Base-by-base conservation (phyloP, 2,113 vertebrate species). In the Abramis brama region DNA sequence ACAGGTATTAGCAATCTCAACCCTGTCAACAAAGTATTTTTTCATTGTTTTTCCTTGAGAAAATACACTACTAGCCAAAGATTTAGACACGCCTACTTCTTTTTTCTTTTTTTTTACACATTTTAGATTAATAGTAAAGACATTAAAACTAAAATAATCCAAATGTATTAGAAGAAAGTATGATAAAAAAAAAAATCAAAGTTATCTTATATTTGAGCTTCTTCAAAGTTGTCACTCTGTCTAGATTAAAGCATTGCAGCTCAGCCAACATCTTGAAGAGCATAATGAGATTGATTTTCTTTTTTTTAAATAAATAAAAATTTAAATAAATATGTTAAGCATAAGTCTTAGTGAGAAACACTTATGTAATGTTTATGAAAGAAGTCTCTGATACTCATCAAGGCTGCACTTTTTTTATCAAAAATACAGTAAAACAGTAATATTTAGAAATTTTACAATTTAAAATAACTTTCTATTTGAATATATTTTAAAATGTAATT, bases 1-100 rank as follows among this genome's bases (percentile, higher is more conserved):
- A 85, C 78, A 12, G 71, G 87, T 85, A 57, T 21, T 3, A 3
- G 55, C 55, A 57, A 57, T 23, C 19, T 76, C 2, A 81, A 59
- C 23, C 39, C 4, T 77, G 50, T 74, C 2, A 25, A 11, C 52
- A 79, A 84, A 70, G 21, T 84, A 55, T 36, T 79, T 60, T 15
- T 59, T 9, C 3, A 43, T 21, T 71, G 36, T 21, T 10, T 71
- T 71, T 39, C 4, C 12, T 15, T 25, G 6, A 60, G 30, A 8
- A 39, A 52, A 74, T 7, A 6, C 3, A 19, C 9, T 43, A 17
- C 23, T 2, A 57, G 47, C 13, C 19, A 83, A 78, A 57, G 0
- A 1, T 8, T 78, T 36, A 11, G 19, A 57, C 75, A 23, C 52
- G 5, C 25, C 8, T 27, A 75, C 13, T 10, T n/a, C n/a, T n/a